A percentile compares a stretch with the other conserved stretches of the same genome.
These are phyloP conservation scores for Boloria selene DNA, from an alignment of 2,888 invertebrate species.

Conservation along the genomic window DNA sequence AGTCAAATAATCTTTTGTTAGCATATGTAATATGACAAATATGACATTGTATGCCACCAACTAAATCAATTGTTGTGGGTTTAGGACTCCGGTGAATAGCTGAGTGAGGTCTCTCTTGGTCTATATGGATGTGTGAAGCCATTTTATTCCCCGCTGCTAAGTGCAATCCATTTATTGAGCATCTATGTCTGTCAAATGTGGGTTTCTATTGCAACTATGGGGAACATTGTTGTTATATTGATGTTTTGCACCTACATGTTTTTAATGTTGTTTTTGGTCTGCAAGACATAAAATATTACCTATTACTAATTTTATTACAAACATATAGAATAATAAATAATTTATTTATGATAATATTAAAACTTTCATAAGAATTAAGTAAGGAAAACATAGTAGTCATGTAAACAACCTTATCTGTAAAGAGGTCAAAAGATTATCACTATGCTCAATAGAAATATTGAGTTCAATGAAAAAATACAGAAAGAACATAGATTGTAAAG, in stretches of 20 bases:
- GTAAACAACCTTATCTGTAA: constrained; percentile 27
- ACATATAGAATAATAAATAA: neutral
- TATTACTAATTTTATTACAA: neutral
- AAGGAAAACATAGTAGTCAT: constrained; percentile 1
- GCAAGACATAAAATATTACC: constrained; percentile 43
- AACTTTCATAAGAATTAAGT: constrained; percentile 1
- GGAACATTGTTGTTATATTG: constrained; percentile 57
- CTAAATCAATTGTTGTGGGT: constrained; percentile 66
- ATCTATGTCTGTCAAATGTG: constrained; percentile 61
- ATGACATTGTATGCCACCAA: constrained; percentile 82
- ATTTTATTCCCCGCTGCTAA: constrained; percentile 52
- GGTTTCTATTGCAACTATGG: constrained; percentile 57
- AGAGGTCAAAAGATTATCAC: constrained; percentile 37
- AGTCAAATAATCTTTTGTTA: constrained; percentile 79
- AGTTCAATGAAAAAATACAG: neutral
- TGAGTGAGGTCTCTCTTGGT: constrained; percentile 39
- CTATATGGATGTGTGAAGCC: constrained; percentile 52
- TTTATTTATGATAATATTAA: neutral
- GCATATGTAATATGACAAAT: constrained; percentile 77
- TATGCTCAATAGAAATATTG: constrained; percentile 16
- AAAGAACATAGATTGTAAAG: neutral
- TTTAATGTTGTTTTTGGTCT: constrained; percentile 53
- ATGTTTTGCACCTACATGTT: constrained; percentile 66
- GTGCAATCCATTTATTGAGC: constrained; percentile 71
- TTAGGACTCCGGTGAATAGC: constrained; percentile 48